phyloP scores from a whole-genome alignment of 2,113 vertebrate genomes.

The Microcebus lehilahytsara region DNA sequence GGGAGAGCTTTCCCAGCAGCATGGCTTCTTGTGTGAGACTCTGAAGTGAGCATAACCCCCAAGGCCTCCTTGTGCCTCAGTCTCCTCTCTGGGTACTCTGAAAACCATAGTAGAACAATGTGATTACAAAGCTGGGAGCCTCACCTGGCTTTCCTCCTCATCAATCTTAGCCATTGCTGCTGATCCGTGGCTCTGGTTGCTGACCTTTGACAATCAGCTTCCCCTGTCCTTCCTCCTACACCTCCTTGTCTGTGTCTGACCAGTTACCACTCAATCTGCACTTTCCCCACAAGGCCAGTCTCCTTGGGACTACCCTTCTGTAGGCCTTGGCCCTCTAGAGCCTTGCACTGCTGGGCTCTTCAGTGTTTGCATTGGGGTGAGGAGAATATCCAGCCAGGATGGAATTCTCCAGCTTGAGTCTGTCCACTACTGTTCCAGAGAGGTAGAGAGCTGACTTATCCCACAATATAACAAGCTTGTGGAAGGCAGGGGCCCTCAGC shows the following conservation, averaged over 20 bases:
- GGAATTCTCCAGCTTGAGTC: background rate
- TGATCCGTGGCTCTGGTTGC: background rate
- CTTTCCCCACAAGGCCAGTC: background rate
- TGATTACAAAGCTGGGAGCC: background rate
- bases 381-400: background rate
- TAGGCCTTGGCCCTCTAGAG: background rate
- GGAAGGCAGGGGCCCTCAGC: background rate
- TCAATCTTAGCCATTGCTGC: background rate
- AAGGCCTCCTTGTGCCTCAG: background rate
- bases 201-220: slow-evolving; percentile 9
- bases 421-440: background rate
- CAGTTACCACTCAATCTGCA: background rate
- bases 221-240: background rate
- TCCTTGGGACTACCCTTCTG: background rate
- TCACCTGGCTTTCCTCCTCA: background rate
- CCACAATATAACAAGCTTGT: background rate
- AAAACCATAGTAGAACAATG: background rate
- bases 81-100: background rate
- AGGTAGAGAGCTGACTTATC: background rate
- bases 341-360: background rate
- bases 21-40: background rate
- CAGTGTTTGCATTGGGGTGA: background rate
- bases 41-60: background rate
- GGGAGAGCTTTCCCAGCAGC: background rate
- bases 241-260: slow-evolving; percentile 26